Percentiles rank a stretch among this genome's conserved stretches.
These are phyloP conservation scores for Meghimatium bilineatum DNA, from an alignment of 2,888 invertebrate genomes.

Conservation along the genomic window DNA sequence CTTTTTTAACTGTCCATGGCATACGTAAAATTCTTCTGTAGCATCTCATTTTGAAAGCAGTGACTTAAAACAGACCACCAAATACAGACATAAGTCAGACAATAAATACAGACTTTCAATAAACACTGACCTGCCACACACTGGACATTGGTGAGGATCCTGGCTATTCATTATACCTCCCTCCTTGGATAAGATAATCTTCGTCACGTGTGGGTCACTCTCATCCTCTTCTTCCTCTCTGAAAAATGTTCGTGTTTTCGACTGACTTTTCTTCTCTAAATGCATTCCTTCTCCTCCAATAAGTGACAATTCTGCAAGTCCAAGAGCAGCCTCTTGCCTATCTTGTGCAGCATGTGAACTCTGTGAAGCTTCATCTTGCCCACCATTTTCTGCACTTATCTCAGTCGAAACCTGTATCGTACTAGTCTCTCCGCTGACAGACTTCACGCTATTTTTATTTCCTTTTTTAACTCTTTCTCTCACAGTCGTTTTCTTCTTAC, in stretches of 20 bases:
- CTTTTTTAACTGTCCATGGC: no score
- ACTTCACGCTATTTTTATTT: background rate
- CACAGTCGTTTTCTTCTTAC: background rate
- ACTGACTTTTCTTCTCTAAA: background rate
- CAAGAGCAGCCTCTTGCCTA: slow-evolving; percentile 47
- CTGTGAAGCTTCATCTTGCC: slow-evolving; percentile 4
- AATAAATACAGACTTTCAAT: background rate
- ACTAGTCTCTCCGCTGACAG: background rate
- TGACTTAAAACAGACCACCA: background rate
- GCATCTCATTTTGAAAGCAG: no score
- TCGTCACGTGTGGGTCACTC: slow-evolving; percentile 45
- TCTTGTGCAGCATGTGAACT: slow-evolving; percentile 35
- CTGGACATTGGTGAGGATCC: slow-evolving; percentile 49
- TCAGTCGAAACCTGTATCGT: background rate
- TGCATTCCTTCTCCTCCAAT: slow-evolving; percentile 30
- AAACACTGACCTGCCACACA: slow-evolving; percentile 40
- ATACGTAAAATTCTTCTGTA: no score
- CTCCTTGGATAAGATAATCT: slow-evolving; percentile 48
- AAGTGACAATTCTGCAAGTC: slow-evolving; percentile 43
- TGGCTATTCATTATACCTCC: slow-evolving; percentile 50
- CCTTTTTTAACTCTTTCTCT: background rate
- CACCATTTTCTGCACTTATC: background rate
- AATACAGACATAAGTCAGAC: no score
- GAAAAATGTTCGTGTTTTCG: slow-evolving; percentile 37
- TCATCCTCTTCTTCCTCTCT: slow-evolving; percentile 44